These are phyloP conservation scores for Gallinago jamesoni DNA, from an alignment of 2,113 vertebrate genomes.

Conservation along the genomic window DNA sequence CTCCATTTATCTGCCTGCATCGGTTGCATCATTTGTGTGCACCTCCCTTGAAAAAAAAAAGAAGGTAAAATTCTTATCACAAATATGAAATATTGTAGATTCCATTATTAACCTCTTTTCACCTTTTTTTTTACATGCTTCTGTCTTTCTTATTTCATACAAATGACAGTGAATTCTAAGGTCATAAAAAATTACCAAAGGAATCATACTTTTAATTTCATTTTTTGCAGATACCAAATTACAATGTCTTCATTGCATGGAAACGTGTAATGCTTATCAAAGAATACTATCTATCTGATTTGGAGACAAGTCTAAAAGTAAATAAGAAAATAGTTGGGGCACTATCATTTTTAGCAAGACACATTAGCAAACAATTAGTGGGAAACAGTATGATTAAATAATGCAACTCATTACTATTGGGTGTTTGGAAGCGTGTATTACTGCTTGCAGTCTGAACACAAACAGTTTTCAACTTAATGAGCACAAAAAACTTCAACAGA, in stretches of 20 bases:
- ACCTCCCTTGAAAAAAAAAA: neutral
- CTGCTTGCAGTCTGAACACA: neutral
- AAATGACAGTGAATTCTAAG: neutral
- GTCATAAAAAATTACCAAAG: neutral
- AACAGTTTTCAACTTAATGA: neutral
- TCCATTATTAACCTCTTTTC: neutral
- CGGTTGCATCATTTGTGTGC: neutral
- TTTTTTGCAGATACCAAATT: neutral
- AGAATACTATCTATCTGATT: neutral
- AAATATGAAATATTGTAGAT: neutral
- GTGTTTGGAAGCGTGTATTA: neutral
- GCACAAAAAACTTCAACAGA: neutral
- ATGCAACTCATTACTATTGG: neutral
- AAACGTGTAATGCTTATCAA: neutral
- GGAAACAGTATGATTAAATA: neutral
- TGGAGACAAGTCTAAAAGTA: neutral
- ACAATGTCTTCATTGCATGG: neutral
- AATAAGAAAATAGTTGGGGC: neutral
- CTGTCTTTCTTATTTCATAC: neutral
- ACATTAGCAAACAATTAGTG: neutral
- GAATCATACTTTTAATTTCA: neutral
- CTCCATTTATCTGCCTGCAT: neutral
- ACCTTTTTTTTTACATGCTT: neutral
- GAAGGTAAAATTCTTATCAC: neutral
- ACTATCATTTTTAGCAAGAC: neutral